Percentiles rank a stretch among this genome's conserved stretches.
Evolutionary conservation across 2,888 invertebrate species (phyloP).

Genomic region (Carterocephalus palaemon): DNA sequence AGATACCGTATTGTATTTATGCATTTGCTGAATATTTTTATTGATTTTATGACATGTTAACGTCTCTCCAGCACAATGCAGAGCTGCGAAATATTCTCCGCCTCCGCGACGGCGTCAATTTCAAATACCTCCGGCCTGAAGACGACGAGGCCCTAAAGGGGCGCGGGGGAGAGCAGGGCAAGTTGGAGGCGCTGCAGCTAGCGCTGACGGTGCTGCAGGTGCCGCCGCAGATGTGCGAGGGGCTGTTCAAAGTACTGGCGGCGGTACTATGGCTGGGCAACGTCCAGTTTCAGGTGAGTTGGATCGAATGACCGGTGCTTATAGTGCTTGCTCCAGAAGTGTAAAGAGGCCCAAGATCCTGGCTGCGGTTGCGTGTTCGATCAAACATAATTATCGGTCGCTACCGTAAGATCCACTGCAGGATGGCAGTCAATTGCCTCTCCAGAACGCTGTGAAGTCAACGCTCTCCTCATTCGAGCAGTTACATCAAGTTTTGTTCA

Average conservation of each 20-base stretch:
- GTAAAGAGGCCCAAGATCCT: no score
- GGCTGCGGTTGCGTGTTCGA: no score
- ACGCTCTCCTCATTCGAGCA: no score
- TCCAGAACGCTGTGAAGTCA: no score
- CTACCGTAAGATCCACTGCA: no score
- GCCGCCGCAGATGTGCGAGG: slow-evolving; percentile 90
- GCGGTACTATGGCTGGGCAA: slow-evolving; percentile 96
- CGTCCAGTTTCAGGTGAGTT: slow-evolving; percentile 84
- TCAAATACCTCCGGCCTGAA: slow-evolving; percentile 90
- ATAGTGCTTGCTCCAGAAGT: no score
- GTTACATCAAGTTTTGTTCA: no score
- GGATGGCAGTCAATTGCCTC: no score
- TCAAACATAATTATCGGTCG: no score
- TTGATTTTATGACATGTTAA: no score
- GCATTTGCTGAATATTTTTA: no score
- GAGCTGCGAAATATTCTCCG: slow-evolving; percentile 87
- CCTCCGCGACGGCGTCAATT: slow-evolving; percentile 86
- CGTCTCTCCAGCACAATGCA: slow-evolving; percentile 78
- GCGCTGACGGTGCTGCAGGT: slow-evolving; percentile 94
- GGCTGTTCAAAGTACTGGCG: slow-evolving; percentile 91
- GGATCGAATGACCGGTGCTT: neutral
- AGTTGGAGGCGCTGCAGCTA: slow-evolving; percentile 90
- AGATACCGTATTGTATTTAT: no score
- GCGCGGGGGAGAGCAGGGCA: slow-evolving; percentile 61
- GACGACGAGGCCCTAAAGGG: slow-evolving; percentile 78